A percentile compares a stretch with the other conserved stretches of the same genome.
Evolutionary conservation across 2,797 vertebrate genomes (phyloP).

Genomic region (Gadopsis marmoratus): DNA sequence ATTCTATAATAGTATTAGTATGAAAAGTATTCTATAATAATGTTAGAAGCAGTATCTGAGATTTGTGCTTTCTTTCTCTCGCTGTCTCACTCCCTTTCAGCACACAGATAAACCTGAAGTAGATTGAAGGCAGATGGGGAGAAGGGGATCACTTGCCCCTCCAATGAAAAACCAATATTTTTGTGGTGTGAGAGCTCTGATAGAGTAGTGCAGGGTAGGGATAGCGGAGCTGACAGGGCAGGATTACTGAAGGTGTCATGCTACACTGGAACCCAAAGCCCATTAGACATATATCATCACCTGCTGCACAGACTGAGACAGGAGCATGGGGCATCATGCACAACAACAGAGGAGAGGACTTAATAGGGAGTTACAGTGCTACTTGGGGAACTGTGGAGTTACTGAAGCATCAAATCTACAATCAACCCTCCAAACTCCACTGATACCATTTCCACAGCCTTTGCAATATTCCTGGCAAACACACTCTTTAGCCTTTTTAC

Average conservation of each 20-base stretch:
- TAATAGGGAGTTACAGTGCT: conserved; percentile 17
- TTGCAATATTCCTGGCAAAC: conserved; percentile 14
- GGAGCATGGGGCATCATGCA: conserved; percentile 26
- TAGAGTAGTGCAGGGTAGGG: conserved; percentile 55
- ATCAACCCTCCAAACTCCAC: conserved; percentile 46
- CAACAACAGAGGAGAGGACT: conserved; percentile 20
- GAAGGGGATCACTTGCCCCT: conserved; percentile 56
- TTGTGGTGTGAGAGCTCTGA: conserved; percentile 63
- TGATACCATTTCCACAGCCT: conserved; percentile 31
- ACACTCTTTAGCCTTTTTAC: conserved; percentile 16
- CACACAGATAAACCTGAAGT: conserved; percentile 35
- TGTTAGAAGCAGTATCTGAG: conserved; percentile 2
- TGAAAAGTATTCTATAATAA: not conserved
- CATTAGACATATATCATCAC: conserved; percentile 80
- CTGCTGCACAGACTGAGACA: conserved; percentile 57
- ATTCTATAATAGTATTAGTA: too few species aligned
- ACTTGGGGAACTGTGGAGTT: conserved; percentile 38
- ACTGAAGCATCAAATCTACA: conserved; percentile 40
- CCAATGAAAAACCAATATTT: conserved; percentile 79
- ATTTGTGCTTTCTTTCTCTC: conserved; percentile 27
- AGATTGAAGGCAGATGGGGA: conserved; percentile 53
- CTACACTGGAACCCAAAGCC: conserved; percentile 70
- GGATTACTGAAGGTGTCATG: conserved; percentile 72
- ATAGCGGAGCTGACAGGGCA: conserved; percentile 62
- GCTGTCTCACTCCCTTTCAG: conserved; percentile 11